These are phyloP conservation scores for Xanthostigma xanthostigma DNA, from an alignment of 2,888 invertebrate species.

Conservation along the genomic window DNA sequence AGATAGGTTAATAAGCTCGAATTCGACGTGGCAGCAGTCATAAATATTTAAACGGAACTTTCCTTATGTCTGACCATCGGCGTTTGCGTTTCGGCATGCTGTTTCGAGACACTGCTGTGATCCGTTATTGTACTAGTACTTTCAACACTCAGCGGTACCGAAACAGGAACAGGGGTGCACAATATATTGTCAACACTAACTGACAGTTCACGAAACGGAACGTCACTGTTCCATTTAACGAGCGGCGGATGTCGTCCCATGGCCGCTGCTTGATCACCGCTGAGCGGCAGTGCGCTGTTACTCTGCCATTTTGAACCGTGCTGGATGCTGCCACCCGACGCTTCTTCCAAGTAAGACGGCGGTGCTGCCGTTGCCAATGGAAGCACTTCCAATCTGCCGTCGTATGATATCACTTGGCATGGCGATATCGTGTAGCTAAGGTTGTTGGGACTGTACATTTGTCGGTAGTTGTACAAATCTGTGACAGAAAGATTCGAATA, in stretches of 20 bases:
- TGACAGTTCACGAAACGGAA: slow-evolving; percentile 1
- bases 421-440: slow-evolving; percentile 5
- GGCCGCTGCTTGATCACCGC: neutral
- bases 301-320: neutral
- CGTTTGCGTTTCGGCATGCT: slow-evolving; percentile 4
- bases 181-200: slow-evolving; percentile 1
- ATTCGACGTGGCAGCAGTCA: no score
- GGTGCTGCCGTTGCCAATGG: slow-evolving; percentile 1
- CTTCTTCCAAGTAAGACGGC: neutral
- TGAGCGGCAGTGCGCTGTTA: neutral
- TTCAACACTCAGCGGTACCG: neutral
- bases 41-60: slow-evolving; percentile 1
- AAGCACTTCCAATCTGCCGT: slow-evolving; percentile 1
- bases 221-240: slow-evolving; percentile 1
- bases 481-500: neutral
- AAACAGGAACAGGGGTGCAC: neutral
- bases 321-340: neutral
- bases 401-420: slow-evolving; percentile 3
- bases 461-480: slow-evolving; percentile 3
- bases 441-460: slow-evolving; percentile 3
- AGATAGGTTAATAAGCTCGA: no score
- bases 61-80: slow-evolving; percentile 4
- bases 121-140: neutral
- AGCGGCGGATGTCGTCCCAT: neutral
- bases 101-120: neutral